Percentiles rank a stretch among this genome's conserved stretches.
Conservation (phyloP, 1,140 invertebrate genomes). For the Ips typographus region DNA sequence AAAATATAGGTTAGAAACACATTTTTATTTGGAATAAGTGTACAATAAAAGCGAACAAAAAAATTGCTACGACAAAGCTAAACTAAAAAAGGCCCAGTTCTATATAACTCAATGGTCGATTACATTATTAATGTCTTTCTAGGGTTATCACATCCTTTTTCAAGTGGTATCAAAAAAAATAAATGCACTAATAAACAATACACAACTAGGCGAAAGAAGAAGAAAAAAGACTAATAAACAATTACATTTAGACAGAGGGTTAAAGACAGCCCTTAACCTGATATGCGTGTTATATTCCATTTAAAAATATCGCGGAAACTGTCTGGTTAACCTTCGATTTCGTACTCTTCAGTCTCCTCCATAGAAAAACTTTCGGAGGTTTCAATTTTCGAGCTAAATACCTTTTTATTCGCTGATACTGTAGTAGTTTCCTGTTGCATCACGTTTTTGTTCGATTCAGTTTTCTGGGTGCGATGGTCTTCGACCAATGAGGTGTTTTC, state of each 20-base stretch:
- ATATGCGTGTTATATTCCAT: too few relatives aligned
- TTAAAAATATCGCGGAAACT: too few relatives aligned
- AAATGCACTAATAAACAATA: too few relatives aligned
- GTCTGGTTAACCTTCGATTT: constrained; percentile 38
- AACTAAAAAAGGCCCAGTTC: constrained; percentile 48
- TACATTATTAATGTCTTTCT: constrained; percentile 22
- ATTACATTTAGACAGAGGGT: too few relatives aligned
- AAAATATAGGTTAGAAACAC: constrained; percentile 35
- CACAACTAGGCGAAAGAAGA: too few relatives aligned
- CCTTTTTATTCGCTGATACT: constrained; percentile 45
- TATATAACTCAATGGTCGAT: constrained; percentile 48
- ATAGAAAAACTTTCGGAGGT: constrained; percentile 48
- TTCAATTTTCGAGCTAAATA: constrained; percentile 44
- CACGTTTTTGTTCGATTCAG: constrained; percentile 43
- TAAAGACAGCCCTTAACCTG: too few relatives aligned
- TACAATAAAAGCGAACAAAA: not conserved
- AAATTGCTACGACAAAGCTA: not conserved
- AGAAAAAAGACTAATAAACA: too few relatives aligned
- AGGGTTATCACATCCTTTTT: not conserved
- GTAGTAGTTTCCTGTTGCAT: constrained; percentile 42
- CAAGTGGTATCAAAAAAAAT: too few relatives aligned
- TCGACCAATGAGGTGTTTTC: constrained; percentile 46
- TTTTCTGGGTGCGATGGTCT: constrained; percentile 40
- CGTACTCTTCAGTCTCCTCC: constrained; percentile 50
- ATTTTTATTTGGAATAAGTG: constrained; percentile 25